These are phyloP conservation scores for Yponomeuta sedellus DNA, from an alignment of 2,888 invertebrate species.

Conservation along the genomic window DNA sequence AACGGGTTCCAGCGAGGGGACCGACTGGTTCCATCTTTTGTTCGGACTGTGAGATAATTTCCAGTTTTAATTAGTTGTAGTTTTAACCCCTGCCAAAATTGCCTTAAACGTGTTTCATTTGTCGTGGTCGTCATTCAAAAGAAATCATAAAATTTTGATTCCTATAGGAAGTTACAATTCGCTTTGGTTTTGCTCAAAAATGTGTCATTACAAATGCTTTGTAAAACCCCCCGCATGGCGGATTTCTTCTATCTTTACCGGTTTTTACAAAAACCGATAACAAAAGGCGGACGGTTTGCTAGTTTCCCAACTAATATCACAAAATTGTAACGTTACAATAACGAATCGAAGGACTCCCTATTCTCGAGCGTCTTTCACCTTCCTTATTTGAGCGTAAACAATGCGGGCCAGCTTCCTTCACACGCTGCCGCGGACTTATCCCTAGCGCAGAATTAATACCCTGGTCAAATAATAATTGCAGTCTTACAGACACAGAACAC, in stretches of 20 bases:
- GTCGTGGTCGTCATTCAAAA: not conserved
- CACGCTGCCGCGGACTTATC: constrained; percentile 72
- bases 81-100: constrained; percentile 18
- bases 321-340: constrained; percentile 59
- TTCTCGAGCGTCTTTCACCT: constrained; percentile 57
- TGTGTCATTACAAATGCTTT: constrained; percentile 18
- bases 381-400: constrained; percentile 75
- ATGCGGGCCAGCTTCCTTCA: constrained; percentile 70
- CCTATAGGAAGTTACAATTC: constrained; percentile 5
- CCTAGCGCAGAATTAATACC: constrained; percentile 37
- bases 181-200: constrained; percentile 16
- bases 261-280: constrained; percentile 25
- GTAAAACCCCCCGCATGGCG: not conserved
- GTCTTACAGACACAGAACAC: constrained; percentile 48
- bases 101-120: not conserved
- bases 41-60: constrained; percentile 64
- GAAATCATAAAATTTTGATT: not conserved
- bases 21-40: constrained; percentile 57
- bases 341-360: constrained; percentile 47
- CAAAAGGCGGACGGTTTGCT: constrained; percentile 35
- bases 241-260: constrained; percentile 20
- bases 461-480: constrained; percentile 76
- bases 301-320: constrained; percentile 49
- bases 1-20: constrained; percentile 68
- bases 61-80: constrained; percentile 55